Conservation (phyloP, 2,888 invertebrate species). For the Microchrysa polita region DNA sequence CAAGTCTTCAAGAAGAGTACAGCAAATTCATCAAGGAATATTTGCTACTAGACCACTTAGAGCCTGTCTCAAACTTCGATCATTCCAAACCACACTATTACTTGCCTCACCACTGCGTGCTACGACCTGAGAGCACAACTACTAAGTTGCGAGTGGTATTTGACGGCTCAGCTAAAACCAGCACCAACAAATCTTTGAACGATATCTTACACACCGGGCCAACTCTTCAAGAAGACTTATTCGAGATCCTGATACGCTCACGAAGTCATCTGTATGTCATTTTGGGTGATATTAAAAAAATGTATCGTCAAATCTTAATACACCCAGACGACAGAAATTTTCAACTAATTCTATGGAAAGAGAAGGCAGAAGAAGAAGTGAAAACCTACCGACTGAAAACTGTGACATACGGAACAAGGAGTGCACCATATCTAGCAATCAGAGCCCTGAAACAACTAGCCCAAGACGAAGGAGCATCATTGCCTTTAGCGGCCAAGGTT, state of each 20-base stretch:
- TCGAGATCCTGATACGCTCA: not conserved
- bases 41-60: not conserved
- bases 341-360: not conserved
- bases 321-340: not conserved
- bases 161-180: not conserved
- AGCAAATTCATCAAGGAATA: not conserved
- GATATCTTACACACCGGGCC: conserved; percentile 12
- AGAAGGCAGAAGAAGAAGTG: not conserved
- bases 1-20: not conserved
- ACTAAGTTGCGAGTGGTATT: not conserved
- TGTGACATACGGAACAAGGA: not conserved
- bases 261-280: not conserved
- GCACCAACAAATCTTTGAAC: not conserved
- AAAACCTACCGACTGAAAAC: not conserved
- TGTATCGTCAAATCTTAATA: not conserved
- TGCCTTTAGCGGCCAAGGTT: conserved; percentile 47
- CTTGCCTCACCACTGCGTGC: conserved; percentile 11
- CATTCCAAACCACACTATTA: not conserved
- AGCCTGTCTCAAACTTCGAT: not conserved
- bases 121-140: not conserved
- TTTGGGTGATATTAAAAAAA: not conserved
- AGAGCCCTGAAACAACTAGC: not conserved
- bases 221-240: not conserved
- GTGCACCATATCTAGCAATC: not conserved
- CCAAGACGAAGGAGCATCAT: not conserved